These are phyloP conservation scores for Cheilosia soror DNA, from an alignment of 2,888 invertebrate genomes.

Conservation along the genomic window DNA sequence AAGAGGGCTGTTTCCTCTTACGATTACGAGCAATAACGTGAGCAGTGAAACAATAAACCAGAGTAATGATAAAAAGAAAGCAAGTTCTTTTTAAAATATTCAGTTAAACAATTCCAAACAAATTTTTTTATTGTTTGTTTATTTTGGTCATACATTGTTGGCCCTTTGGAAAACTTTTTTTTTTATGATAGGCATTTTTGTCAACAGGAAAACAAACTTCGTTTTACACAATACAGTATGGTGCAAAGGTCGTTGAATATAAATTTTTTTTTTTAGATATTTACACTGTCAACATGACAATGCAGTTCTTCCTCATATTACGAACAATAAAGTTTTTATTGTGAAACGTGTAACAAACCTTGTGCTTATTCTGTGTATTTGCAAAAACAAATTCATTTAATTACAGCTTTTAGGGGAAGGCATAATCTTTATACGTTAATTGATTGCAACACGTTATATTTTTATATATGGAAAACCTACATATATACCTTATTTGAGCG, in stretches of 20 bases:
- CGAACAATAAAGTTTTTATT: not conserved
- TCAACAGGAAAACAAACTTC: not conserved
- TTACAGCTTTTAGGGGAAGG: not conserved
- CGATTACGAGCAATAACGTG: not conserved
- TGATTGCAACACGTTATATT: not conserved
- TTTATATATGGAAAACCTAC: not conserved
- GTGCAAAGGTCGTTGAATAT: slow-evolving; percentile 3
- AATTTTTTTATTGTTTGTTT: not conserved
- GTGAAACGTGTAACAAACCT: not conserved
- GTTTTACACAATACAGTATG: not conserved
- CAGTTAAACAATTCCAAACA: not conserved
- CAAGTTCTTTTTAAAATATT: slow-evolving; percentile 1
- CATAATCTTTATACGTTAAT: not conserved
- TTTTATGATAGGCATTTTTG: too few relatives aligned
- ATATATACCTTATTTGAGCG: not conserved
- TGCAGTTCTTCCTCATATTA: not conserved
- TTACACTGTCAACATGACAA: not conserved
- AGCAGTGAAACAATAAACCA: not conserved
- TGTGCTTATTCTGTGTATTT: not conserved
- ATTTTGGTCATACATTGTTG: not conserved
- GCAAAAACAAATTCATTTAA: not conserved
- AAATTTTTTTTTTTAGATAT: not conserved
- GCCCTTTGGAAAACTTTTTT: not conserved
- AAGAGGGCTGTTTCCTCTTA: not conserved
- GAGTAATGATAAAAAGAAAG: not conserved